Evolutionary conservation across 2,797 vertebrate genomes (phyloP).

Genomic region (Parambassis ranga): DNA sequence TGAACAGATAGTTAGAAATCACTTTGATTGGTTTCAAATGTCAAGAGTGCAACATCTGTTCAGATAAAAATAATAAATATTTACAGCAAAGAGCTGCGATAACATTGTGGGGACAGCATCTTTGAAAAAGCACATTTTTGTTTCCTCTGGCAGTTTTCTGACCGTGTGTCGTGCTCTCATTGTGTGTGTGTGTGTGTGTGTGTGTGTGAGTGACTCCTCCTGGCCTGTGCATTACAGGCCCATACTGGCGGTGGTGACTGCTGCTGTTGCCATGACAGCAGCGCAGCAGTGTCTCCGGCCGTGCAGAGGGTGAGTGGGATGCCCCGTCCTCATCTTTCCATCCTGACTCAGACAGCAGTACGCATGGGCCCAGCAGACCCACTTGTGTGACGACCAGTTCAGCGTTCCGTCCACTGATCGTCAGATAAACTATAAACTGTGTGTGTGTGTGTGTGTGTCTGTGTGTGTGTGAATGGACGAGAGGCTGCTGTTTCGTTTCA

Average conservation of each 20-base stretch:
- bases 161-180: conserved; percentile 17
- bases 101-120: neutral
- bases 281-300: conserved; percentile 84
- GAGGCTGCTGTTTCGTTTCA: conserved; percentile 63
- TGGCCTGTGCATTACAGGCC: conserved; percentile 80
- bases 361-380: conserved; percentile 57
- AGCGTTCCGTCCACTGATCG: conserved; percentile 8
- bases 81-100: neutral
- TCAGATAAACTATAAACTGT: conserved; percentile 7
- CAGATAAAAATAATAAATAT: neutral
- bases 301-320: conserved; percentile 84
- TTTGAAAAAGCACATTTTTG: neutral
- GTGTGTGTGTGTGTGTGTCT: neutral
- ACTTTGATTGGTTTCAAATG: no score
- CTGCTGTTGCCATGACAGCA: conserved; percentile 96
- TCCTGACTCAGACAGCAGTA: conserved; percentile 69
- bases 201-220: conserved; percentile 55
- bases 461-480: conserved; percentile 3
- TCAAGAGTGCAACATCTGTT: neutral
- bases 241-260: conserved; percentile 87
- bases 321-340: conserved; percentile 81
- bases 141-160: conserved; percentile 18
- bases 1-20: no score
- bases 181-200: conserved; percentile 11
- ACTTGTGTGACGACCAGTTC: conserved; percentile 35